A percentile compares a stretch with the other conserved stretches of the same genome.
Conservation (phyloP, 1,140 invertebrate species). For the Papilio helenus region DNA sequence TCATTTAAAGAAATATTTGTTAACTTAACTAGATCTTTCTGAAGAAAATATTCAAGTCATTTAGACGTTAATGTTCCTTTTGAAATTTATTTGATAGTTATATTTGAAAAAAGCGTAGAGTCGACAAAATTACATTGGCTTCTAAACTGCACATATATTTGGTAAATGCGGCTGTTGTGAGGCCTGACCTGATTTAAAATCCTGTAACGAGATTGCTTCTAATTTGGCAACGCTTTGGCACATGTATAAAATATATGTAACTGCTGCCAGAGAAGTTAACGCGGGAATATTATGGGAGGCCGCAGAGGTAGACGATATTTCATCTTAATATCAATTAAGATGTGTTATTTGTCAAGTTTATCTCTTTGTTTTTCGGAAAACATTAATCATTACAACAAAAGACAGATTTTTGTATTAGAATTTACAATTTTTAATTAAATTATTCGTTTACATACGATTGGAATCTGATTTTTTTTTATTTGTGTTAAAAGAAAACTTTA, state of each 20-base stretch:
- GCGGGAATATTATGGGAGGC: neutral
- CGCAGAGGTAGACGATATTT: slow-evolving; percentile 1
- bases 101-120: slow-evolving; percentile 25
- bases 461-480: neutral
- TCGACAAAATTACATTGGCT: slow-evolving; percentile 29
- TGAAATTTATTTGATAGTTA: slow-evolving; percentile 8
- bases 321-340: neutral
- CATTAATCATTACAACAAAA: neutral
- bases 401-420: neutral
- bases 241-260: slow-evolving; percentile 29
- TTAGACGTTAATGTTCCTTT: slow-evolving; percentile 5
- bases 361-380: too few species aligned
- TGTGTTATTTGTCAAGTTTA: neutral
- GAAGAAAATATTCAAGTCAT: neutral
- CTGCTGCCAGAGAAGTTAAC: slow-evolving; percentile 21
- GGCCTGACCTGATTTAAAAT: slow-evolving; percentile 38
- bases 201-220: slow-evolving; percentile 35
- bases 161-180: slow-evolving; percentile 35
- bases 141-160: slow-evolving; percentile 39
- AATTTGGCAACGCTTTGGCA: slow-evolving; percentile 37
- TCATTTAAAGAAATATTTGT: neutral
- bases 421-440: neutral
- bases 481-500: too few species aligned
- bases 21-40: neutral
- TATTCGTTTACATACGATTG: neutral